Evolutionary conservation across 2,797 vertebrate genomes (phyloP), one percentile per base, ranked within the genome.

Genomic region (Poeciliopsis turneri): DNA sequence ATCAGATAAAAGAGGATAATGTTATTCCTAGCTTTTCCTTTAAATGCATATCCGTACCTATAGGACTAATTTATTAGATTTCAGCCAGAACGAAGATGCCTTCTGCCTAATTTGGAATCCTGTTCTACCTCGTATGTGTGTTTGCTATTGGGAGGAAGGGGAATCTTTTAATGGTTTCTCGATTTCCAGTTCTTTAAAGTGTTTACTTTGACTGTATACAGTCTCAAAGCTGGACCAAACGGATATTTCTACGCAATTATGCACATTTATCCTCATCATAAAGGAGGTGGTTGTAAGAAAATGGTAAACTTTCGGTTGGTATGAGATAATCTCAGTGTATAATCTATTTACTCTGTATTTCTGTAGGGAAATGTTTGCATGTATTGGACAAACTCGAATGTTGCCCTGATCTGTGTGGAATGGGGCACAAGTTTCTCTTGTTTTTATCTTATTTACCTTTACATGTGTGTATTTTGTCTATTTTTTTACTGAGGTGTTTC

Each of bases 381-480:
- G 80, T 85, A 90, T 59, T 80, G 92, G 93, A 95, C 95, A 93
- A 94, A 93, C 89, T 95, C 84, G 92, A 94, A 93, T 92, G 92
- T 94, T 92, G 86, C 87, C 90, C 87, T 81, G 82, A 80, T 75
- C 66, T 84, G 86, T 90, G 85, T 91, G 84, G 85, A 83, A 87
- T 80, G 81, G 83, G 87, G 87, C 69, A 70, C 84, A 90, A 89
- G 71, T 84, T 90, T 82, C 81, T 93, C 89, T 46, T 90, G 91
- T 94, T 91, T 91, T 91, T 89, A 79, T 82, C 68, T 79, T 83
- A 45, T 75, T 78, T 66, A 82, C 77, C 77, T 61, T 93, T 88
- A 87, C 90, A 82, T 78, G 87, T 86, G 84, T 90, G 88, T 88
- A 89, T 92, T 89, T 86, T 76, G 93, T 82, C 39, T 33, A 16